Base-by-base conservation (phyloP, 2,888 invertebrate species). In the Lydus trimaculatus region DNA sequence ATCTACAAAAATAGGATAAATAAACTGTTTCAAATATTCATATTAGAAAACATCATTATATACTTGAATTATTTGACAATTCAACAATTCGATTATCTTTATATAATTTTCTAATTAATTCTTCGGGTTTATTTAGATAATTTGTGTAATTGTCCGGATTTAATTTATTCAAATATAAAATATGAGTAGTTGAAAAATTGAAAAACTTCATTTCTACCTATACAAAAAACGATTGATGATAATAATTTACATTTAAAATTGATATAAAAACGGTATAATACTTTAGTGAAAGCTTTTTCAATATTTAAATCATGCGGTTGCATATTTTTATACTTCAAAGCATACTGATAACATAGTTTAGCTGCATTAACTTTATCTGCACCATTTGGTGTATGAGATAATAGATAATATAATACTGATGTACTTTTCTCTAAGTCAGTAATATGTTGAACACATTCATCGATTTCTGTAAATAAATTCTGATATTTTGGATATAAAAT, bases 321-420 rank as follows among this genome's bases (percentile, higher is more conserved):
- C 31, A 69, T 65, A 25, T 81, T 69, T 64, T 78, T 80, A 81
- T 86, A 87, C 43, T 79, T 70, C 60, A 83, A 76, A 1, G 87
- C 87, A 72, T 86, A 86, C 64, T 81, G 79, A 70, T 84, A 87
- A 75, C 88, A 87, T 67, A 87, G 81, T 74, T 84, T 80, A 8
- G 86, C 86, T 13, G 87, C 87, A 52, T 82, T 84, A 3, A 88
- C 87, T 80, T 87, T 86, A 80, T 89, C 88, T 9, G 86, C 87
- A 39, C 83, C 83, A 70, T 78, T 76, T 2, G 84, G 83, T n/a
- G 79, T 81, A 64, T 80, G 70, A 11, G 75, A 75, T 76, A 82
- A 74, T 31, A 85, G 61, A 59, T 76, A 75, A 72, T 84, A 84
- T 33, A 83, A 74, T 43, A 80, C 82, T 7, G 84, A 82, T 20